Conservation (phyloP, 2,113 vertebrate genomes). For the Heptranchias perlo region DNA sequence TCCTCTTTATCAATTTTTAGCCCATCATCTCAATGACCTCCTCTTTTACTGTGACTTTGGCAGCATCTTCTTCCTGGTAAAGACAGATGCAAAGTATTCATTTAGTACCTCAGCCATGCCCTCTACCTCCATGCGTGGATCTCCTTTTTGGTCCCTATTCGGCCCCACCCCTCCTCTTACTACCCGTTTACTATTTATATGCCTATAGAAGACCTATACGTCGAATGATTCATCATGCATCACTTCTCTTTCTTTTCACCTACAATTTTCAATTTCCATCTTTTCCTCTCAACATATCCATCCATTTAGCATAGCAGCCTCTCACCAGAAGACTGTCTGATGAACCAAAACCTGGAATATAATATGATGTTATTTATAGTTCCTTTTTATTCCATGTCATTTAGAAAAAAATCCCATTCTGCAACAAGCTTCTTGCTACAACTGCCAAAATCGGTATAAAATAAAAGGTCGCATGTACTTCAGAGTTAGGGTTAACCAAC, state of each 20-base stretch:
- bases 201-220: too few relatives aligned
- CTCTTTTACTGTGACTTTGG: too few relatives aligned
- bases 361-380: background rate
- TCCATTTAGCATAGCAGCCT: background rate
- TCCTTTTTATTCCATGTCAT: background rate
- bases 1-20: too few relatives aligned
- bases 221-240: background rate
- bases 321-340: background rate
- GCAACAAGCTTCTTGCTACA: constrained; percentile 2
- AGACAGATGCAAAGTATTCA: too few relatives aligned
- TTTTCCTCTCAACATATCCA: background rate
- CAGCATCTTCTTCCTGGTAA: too few relatives aligned
- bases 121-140: too few relatives aligned
- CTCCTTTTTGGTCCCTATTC: too few relatives aligned
- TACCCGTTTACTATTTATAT: too few relatives aligned
- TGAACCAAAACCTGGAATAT: background rate
- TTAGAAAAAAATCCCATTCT: background rate
- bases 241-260: background rate
- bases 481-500: background rate
- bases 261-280: background rate
- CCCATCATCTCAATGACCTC: too few relatives aligned
- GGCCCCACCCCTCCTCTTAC: too few relatives aligned
- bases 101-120: too few relatives aligned
- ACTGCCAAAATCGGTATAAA: background rate
- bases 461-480: background rate